Percentiles rank a stretch among this genome's conserved stretches.
phyloP scores from a whole-genome alignment of 2,113 vertebrate genomes.

The Galbula dea region DNA sequence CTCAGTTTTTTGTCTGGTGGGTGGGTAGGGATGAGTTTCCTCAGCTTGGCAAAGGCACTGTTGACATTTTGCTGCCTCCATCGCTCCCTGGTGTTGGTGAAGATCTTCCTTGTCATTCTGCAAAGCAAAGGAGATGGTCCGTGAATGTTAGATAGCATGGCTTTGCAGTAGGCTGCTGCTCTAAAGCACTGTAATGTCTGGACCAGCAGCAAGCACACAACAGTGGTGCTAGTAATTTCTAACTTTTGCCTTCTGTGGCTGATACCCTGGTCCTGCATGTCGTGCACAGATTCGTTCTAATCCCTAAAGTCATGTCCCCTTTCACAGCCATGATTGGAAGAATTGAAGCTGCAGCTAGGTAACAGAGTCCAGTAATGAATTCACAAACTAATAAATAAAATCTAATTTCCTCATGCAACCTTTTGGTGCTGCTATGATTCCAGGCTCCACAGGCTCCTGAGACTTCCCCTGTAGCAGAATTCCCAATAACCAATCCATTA shows the following conservation, averaged over 20 bases:
- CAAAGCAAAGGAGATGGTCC: neutral
- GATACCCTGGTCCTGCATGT: neutral
- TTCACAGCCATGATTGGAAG: neutral
- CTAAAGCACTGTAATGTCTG: neutral
- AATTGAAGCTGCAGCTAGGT: neutral
- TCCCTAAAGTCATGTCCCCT: neutral
- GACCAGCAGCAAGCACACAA: neutral
- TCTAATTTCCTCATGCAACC: neutral
- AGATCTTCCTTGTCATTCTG: constrained; percentile 93
- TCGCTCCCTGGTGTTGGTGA: constrained; percentile 91
- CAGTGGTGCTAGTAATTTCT: neutral
- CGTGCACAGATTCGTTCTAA: neutral
- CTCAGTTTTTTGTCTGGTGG: constrained; percentile 98
- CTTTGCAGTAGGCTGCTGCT: neutral
- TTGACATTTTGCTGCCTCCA: constrained; percentile 99
- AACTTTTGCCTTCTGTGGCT: neutral
- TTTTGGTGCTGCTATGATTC: neutral
- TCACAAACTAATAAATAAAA: neutral
- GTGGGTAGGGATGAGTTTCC: constrained; percentile 96
- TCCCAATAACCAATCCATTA: neutral
- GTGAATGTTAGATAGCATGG: neutral
- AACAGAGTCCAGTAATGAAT: neutral
- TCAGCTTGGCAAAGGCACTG: constrained; percentile 90
- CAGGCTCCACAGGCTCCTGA: neutral
- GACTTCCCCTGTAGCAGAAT: neutral